A percentile compares a stretch with the other conserved stretches of the same genome.
Evolutionary conservation across 2,888 invertebrate species (phyloP).

Genomic region (Trissoscelio sp.): DNA sequence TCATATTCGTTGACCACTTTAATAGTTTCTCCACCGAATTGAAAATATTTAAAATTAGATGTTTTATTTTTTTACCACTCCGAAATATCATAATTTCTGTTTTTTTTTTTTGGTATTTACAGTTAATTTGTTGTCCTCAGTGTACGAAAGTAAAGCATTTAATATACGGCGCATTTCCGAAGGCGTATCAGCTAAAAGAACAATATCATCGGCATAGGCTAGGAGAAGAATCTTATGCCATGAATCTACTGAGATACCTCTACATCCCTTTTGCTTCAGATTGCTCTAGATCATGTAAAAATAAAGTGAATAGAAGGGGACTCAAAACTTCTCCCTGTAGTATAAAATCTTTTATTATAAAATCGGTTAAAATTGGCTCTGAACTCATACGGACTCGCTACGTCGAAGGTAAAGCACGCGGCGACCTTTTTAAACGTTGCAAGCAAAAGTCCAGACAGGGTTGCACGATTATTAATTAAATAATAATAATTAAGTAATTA

Average conservation of each 20-base stretch:
- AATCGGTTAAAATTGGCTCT: too few relatives aligned
- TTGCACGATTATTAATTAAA: too few relatives aligned
- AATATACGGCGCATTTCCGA: background rate
- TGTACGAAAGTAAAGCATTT: background rate
- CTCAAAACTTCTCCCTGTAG: background rate
- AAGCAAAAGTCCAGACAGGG: too few relatives aligned
- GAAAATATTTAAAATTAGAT: background rate
- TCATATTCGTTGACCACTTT: background rate
- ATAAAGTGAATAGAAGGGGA: background rate
- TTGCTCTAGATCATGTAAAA: background rate
- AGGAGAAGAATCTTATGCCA: background rate
- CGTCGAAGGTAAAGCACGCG: too few relatives aligned
- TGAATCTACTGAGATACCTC: background rate
- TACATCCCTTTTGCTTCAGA: background rate
- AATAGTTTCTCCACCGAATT: background rate
- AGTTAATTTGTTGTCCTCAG: too few relatives aligned
- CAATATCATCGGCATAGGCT: slow-evolving; percentile 2
- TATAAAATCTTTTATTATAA: too few relatives aligned
- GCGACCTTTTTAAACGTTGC: too few relatives aligned
- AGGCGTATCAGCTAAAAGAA: background rate
- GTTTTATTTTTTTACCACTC: background rate
- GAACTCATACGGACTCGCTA: too few relatives aligned
- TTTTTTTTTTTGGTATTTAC: slow-evolving; percentile 2
- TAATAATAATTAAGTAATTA: too few relatives aligned
- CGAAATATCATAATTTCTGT: slow-evolving; percentile 4